These are phyloP conservation scores for Corbicula japonica DNA, from an alignment of 2,888 invertebrate genomes.

Conservation along the genomic window DNA sequence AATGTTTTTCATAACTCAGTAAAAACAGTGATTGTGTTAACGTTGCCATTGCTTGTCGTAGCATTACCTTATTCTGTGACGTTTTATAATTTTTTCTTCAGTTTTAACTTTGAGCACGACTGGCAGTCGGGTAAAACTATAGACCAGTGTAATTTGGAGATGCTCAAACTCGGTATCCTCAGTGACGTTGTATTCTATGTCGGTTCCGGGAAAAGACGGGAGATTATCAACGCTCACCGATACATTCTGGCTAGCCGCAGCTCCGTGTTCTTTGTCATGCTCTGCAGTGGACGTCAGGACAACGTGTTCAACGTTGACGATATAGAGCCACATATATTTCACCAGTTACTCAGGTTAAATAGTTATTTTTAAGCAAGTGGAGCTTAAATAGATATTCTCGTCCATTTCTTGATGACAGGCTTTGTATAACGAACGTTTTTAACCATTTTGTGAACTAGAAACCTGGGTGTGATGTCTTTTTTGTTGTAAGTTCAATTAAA, in stretches of 20 bases:
- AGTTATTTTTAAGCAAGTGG: too few relatives aligned
- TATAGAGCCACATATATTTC: constrained; percentile 30
- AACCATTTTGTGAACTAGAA: too few relatives aligned
- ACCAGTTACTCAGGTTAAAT: constrained; percentile 28
- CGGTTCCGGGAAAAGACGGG: constrained; percentile 26
- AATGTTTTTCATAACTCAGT: too few relatives aligned
- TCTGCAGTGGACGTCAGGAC: background rate
- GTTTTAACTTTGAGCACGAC: constrained; percentile 42
- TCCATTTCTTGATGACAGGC: too few relatives aligned
- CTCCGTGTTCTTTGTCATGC: constrained; percentile 25
- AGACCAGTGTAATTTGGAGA: constrained; percentile 46
- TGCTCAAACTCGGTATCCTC: constrained; percentile 44
- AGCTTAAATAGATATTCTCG: too few relatives aligned
- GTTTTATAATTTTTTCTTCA: constrained; percentile 5
- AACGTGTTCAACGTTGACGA: constrained; percentile 10
- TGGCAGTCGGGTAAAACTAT: constrained; percentile 55
- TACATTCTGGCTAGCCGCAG: constrained; percentile 36
- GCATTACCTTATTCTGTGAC: too few relatives aligned
- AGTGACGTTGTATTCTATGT: constrained; percentile 49
- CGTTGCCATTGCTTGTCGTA: too few relatives aligned
- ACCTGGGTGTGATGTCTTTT: too few relatives aligned
- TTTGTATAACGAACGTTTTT: too few relatives aligned
- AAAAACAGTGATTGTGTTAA: too few relatives aligned
- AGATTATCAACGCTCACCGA: constrained; percentile 33
- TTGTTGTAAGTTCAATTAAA: too few relatives aligned